Evolutionary conservation across 2,797 vertebrate genomes (phyloP).

Genomic region (Synaphobranchus kaupii): DNA sequence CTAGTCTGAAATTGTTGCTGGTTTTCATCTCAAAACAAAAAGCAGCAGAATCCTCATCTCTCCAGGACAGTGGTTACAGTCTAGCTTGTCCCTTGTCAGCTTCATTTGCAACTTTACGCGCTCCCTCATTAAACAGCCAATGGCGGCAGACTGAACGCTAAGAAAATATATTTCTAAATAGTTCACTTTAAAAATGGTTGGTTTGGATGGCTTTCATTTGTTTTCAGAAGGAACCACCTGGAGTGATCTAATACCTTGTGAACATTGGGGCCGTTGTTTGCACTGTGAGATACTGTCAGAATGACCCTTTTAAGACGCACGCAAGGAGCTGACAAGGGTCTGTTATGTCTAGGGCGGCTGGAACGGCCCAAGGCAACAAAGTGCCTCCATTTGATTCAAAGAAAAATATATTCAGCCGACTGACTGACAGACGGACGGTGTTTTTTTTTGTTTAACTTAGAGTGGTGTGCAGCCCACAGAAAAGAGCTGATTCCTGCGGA

Average conservation of each 20-base stretch:
- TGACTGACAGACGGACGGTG: slow-evolving; percentile 36
- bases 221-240: slow-evolving; percentile 62
- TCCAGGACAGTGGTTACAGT: background rate
- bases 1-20: background rate
- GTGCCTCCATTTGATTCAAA: slow-evolving; percentile 34
- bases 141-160: background rate
- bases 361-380: slow-evolving; percentile 49
- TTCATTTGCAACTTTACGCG: no score
- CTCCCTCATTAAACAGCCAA: background rate
- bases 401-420: slow-evolving; percentile 32
- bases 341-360: slow-evolving; percentile 74
- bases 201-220: slow-evolving; percentile 24
- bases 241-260: slow-evolving; percentile 70
- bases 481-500: slow-evolving; percentile 35
- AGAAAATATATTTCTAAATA: slow-evolving; percentile 13
- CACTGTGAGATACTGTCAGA: slow-evolving; percentile 69
- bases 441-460: background rate
- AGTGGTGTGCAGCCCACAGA: slow-evolving; percentile 23
- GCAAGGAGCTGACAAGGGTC: slow-evolving; percentile 65
- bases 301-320: slow-evolving; percentile 72
- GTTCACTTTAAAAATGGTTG: background rate
- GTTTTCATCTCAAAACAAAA: background rate
- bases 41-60: background rate
- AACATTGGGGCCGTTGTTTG: slow-evolving; percentile 75
- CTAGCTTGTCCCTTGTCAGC: background rate